Base-by-base conservation (phyloP, 37 sponge, comb jelly and placozoan species). In the Dysidea cf. avara region DNA sequence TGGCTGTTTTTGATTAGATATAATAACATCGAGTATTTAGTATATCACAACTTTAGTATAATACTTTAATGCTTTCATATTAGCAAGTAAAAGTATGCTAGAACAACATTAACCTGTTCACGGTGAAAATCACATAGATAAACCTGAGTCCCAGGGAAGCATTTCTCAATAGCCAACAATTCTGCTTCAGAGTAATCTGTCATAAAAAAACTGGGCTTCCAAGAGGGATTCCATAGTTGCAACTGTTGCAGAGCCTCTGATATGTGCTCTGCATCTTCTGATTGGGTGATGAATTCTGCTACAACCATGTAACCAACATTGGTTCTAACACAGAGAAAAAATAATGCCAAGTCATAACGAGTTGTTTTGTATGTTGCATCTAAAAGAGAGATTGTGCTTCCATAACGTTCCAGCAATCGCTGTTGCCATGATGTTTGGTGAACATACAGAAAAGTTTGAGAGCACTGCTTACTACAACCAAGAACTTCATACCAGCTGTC, bases 351-450 rank as follows among this genome's bases (percentile, higher is more conserved):
- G 3, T 72, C 68, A 64, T 81, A 81, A 50, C 54, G 64, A 3
- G 74, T 81, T 2, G 82, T 81, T 35, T 65, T 63, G 43, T 80
- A 80, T 32, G 64, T 80, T n/a, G 81, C 81, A 69, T 80, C 64
- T 31, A 80, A 30, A 12, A 81, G 67, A n/a, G 54, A 53, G 4
- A 72, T 66, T 22, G 63, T 69, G 58, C 72, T 72, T 14, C 74
- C 82, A 53, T 81, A 81, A 14, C 30, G 25, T 32, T 24, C 82
- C 43, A 81, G 68, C 38, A 81, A 34, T 17, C 72, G 47, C 32
- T 65, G 37, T 53, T 81, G 82, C 82, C 82, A 81, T 22, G 64
- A 54, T 40, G 46, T 34, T 37, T 81, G 82, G 67, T 81, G 82
- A 17, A 81, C 68, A 39, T 35, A 57, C 49, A 81, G 22, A 28